Conservation (phyloP, 2,888 invertebrate genomes). For the Aleiodes alternator region DNA sequence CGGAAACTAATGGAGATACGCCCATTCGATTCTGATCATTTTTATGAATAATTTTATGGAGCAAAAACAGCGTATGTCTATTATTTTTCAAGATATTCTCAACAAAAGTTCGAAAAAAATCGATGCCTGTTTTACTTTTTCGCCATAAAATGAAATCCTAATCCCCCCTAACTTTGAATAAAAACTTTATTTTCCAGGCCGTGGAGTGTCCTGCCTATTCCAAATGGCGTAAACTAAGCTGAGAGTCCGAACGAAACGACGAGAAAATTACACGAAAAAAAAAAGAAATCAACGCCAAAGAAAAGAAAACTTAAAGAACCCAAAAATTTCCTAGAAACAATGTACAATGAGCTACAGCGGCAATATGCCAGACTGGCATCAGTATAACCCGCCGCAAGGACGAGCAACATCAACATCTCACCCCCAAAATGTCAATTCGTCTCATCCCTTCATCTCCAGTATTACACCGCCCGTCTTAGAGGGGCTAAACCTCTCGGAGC, state of each 20-base stretch:
- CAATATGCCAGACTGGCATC: slow-evolving; percentile 74
- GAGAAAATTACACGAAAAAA: neutral
- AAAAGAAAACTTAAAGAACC: slow-evolving; percentile 16
- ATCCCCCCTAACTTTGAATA: too few species aligned
- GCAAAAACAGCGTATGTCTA: too few species aligned
- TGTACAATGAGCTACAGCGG: slow-evolving; percentile 74
- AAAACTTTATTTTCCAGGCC: slow-evolving; percentile 34
- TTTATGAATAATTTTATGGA: too few species aligned
- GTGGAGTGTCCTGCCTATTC: slow-evolving; percentile 43
- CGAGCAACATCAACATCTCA: slow-evolving; percentile 61
- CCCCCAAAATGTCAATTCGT: slow-evolving; percentile 65
- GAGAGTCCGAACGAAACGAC: too few species aligned
- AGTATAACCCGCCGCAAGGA: slow-evolving; percentile 65
- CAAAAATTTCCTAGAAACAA: slow-evolving; percentile 56
- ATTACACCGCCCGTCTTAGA: slow-evolving; percentile 63
- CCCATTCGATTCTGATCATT: too few species aligned
- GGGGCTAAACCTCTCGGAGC: slow-evolving; percentile 57
- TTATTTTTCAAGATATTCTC: too few species aligned
- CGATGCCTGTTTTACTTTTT: too few species aligned
- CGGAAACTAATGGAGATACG: too few species aligned
- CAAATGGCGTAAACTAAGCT: slow-evolving; percentile 28
- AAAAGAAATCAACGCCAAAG: slow-evolving; percentile 1
- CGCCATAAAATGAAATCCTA: too few species aligned
- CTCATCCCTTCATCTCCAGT: slow-evolving; percentile 64
- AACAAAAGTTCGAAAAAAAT: too few species aligned